These are phyloP conservation scores for Lycocerus yunnanus DNA, from an alignment of 2,888 invertebrate genomes.

Conservation along the genomic window DNA sequence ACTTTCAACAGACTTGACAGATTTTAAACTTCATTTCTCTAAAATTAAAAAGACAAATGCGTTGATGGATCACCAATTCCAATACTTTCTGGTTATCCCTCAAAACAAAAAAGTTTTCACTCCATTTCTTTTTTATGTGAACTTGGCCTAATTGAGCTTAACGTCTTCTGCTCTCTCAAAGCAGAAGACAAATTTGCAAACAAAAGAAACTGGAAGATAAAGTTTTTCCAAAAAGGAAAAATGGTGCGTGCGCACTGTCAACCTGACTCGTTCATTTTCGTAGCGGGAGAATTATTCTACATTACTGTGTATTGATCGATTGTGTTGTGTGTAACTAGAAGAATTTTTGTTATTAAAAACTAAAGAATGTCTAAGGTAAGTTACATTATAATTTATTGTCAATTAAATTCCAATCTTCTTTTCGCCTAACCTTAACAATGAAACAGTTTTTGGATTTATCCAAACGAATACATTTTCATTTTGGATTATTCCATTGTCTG, in stretches of 20 bases:
- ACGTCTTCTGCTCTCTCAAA: background rate
- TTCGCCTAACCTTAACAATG: background rate
- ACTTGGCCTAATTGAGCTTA: background rate
- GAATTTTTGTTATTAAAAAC: constrained; percentile 13
- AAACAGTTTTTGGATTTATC: background rate
- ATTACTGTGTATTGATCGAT: constrained; percentile 34
- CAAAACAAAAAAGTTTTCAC: no score
- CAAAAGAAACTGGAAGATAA: background rate
- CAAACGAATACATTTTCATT: background rate
- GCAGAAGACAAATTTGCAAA: background rate
- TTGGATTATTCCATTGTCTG: background rate
- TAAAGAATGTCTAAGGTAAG: constrained; percentile 34
- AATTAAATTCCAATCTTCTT: background rate
- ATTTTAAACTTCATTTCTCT: background rate
- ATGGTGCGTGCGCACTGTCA: constrained; percentile 30
- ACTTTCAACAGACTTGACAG: background rate
- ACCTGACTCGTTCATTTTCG: constrained; percentile 29
- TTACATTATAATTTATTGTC: background rate
- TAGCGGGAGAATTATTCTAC: constrained; percentile 34
- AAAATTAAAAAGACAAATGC: no score
- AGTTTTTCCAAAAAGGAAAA: background rate
- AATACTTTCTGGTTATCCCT: no score
- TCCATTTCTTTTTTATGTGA: background rate
- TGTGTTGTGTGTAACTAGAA: constrained; percentile 26
- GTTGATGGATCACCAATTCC: no score